Evolutionary conservation across 2,888 invertebrate species (phyloP).

Genomic region (Caenorhabditis auriculariae): DNA sequence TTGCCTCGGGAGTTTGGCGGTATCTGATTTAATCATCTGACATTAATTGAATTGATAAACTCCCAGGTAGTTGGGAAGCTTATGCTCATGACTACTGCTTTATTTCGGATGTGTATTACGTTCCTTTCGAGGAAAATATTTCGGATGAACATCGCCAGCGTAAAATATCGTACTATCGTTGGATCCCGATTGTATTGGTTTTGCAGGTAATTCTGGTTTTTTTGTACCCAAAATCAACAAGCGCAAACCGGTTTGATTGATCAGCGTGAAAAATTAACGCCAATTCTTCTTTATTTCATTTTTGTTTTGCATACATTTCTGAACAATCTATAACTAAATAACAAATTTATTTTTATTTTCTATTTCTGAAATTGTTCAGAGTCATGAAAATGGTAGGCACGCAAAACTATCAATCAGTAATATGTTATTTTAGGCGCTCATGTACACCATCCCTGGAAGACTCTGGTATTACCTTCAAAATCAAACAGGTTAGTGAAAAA

Average conservation of each 20-base stretch:
- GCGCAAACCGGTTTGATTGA: too few species aligned
- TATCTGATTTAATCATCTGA: neutral
- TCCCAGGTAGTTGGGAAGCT: conserved; percentile 27
- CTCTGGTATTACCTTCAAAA: conserved; percentile 24
- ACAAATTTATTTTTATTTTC: too few species aligned
- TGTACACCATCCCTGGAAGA: conserved; percentile 19
- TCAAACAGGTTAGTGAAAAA: conserved; percentile 12
- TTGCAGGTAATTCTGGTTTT: conserved; percentile 6
- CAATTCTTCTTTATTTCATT: too few species aligned
- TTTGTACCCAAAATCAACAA: too few species aligned
- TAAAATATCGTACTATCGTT: conserved; percentile 28
- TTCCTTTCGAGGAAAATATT: conserved; percentile 22
- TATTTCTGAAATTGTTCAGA: too few species aligned
- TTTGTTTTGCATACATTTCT: too few species aligned
- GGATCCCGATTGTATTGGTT: conserved; percentile 22
- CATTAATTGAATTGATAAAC: neutral
- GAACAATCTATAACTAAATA: too few species aligned
- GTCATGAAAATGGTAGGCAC: too few species aligned
- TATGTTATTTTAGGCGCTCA: conserved; percentile 11
- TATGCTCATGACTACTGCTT: conserved; percentile 30
- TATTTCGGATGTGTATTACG: conserved; percentile 26
- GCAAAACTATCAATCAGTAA: too few species aligned
- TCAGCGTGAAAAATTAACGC: too few species aligned
- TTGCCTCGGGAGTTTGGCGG: conserved; percentile 29
- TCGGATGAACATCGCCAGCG: conserved; percentile 18